Evolutionary conservation across 2,888 invertebrate genomes (phyloP), one percentile per base, ranked within the genome.

Genomic region (Gymnocheta viridis): DNA sequence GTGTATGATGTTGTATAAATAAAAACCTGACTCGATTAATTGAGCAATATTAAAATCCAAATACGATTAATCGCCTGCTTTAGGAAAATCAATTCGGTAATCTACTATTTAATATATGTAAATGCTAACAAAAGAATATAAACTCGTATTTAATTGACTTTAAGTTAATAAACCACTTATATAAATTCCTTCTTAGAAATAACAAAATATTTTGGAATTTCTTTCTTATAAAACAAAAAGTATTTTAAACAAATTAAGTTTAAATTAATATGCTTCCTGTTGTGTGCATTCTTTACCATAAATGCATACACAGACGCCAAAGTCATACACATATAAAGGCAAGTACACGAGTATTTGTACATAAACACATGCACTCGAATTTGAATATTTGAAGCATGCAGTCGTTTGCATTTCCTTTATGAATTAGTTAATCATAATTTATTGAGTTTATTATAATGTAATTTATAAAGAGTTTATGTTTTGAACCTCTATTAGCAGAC

Each of bases 371-470:
- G 54, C 35, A 14, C 19, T 17, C 2, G 47, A 51, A 41, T 77
- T 76, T 72, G 32, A 58, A 32, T 67, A 66, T 70, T 66, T 66
- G 7, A 67, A 56, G 62, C 47, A 70, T 81, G 77, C 69, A 62
- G 77, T 78, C 73, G 62, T 77, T 64, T 73, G 79, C 62, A 81
- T 83, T 66, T 79, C 74, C 73, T 82, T 80, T 76, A 44, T 72
- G 58, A 70, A 80, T 73, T 80, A 72, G 73, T 84, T 81, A 81
- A 84, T 84, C 77, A 84, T 81, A 81, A 84, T 84, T 84, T 84
- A 84, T 81, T 81, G 73, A 81, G 77, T 84, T 84, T 78, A 84
- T 84, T 78, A 77, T 58, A 80, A 80, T 76, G 58, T 76, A 80
- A 80, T 83, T 83, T 80, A 58, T 67, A 72, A 74, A 51, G 73